Base-by-base conservation (phyloP, 2,888 invertebrate species). In the Phyllotreta cruciferae region DNA sequence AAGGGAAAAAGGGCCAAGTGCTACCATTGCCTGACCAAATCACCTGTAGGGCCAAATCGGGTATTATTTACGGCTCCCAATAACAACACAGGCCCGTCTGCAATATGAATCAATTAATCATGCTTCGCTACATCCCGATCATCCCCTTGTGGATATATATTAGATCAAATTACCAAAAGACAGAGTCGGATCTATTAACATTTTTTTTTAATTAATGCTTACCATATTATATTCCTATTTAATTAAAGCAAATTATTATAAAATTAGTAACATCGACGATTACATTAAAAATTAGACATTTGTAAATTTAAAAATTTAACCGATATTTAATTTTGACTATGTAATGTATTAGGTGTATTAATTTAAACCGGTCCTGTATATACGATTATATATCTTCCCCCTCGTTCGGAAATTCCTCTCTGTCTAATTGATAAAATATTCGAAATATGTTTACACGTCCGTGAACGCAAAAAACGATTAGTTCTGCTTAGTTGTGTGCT, bases 81-180 rank as follows among this genome's bases (percentile, higher is more conserved):
- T 78, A 79, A 79, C 78, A 78, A 74, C 66, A 73, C 58, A 73
- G 71, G 69, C 70, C 76, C 75, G 71, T 74, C 74, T 75, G 69
- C 75, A 77, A 77, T 79, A 80, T 79, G 80, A 80, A 81, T 81
- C 81, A 79, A 81, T 81, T 81, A 78, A 80, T 80, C 79, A 80
- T 79, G 79, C 79, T 76, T 74, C 75, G 77, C 75, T 74, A 79
- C 76, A 79, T 76, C 78, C 73, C 76, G 74, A 78, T 80, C 79
- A 80, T 80, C 79, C 79, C 78, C 75, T 69, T 71, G 72, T 72
- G 2, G 24, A 24, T 24, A 24, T 75, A 80, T 78, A 80, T 81
- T 80, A 80, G 72, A 4, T 54, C 10, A 35, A 4, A 3, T n/a
- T n/a, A n/a, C n/a, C n/a, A 9, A 35, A 49, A 36, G 10, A 49